Evolutionary conservation across 2,797 vertebrate species (phyloP).

Genomic region (Anguilla obscura): DNA sequence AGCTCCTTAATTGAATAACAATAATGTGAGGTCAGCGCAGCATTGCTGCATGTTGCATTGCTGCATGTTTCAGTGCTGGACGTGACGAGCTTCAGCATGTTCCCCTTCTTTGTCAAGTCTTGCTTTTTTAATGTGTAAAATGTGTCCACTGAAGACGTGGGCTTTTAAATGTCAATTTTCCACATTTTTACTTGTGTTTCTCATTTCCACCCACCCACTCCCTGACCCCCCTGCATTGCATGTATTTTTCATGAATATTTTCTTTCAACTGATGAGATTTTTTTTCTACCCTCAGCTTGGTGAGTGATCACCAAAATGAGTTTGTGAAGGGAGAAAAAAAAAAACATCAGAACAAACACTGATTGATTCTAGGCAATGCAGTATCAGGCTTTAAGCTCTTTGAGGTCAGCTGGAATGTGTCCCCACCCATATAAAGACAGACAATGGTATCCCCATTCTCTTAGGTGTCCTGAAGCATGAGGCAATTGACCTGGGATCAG

Average conservation of each 20-base stretch:
- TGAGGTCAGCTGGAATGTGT: neutral
- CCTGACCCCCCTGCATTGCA: neutral
- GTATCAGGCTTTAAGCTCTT: neutral
- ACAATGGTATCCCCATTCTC: neutral
- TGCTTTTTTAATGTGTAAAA: neutral
- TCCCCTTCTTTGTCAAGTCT: neutral
- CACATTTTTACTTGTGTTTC: neutral
- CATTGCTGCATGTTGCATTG: neutral
- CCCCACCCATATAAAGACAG: neutral
- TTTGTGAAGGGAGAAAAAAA: no score
- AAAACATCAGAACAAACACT: neutral
- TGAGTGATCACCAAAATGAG: neutral
- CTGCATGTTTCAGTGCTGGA: neutral
- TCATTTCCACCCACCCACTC: neutral
- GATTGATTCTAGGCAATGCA: neutral
- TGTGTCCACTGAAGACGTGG: neutral
- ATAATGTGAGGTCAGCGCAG: neutral
- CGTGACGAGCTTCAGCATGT: neutral
- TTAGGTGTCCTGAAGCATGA: constrained; percentile 31
- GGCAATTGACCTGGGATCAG: constrained; percentile 41
- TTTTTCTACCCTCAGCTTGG: neutral
- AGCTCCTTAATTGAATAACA: neutral
- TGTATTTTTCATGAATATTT: neutral
- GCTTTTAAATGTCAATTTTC: neutral
- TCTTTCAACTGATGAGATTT: neutral